Evolutionary conservation across 2,888 invertebrate genomes (phyloP), one percentile per base, ranked within the genome.

Genomic region (Dolomedes plantarius): DNA sequence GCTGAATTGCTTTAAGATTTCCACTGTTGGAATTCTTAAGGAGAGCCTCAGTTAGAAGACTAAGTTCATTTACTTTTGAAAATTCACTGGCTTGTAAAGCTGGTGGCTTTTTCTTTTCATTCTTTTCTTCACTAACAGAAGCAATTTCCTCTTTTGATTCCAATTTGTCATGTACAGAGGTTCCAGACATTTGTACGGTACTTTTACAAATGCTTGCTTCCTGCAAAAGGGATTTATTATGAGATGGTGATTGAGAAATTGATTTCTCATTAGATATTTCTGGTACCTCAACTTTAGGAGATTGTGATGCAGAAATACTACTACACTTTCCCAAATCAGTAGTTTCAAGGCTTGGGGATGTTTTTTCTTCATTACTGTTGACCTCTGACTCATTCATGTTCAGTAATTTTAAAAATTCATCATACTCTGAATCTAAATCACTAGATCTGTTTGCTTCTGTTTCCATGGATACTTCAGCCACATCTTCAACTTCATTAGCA

Each of bases 351-450:
- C 16, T 11, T 36, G 9, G 7, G 7, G 5, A 36, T 36, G 9
- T 36, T 36, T 64, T 28, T 6, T 9, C n/a, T 64, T 68, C 67
- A 67, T 5, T 6, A 16, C 6, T 67, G 23, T 13, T 29, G 46
- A 9, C 23, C 27, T 62, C 36, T 31, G 73, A 56, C 64, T 72
- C 80, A 65, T 72, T 65, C 28, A 87, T 67, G 31, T 85, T 85
- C 31, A 87, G 36, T 13, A 76, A 64, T 32, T 87, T 85, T 13
- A 87, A n/a, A 46, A 87, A 87, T 32, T 85, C 80, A 67, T 87
- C 87, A 80, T 87, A 87, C 64, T 87, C 87, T 13, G 85, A 85
- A 31, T 76, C 62, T 32, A 87, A 68, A 46, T 80, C 80, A 65
- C 79, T 85, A 29, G 71, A 56, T 11, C n/a, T 28, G n/a, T 32